A percentile compares a stretch with the other conserved stretches of the same genome.
phyloP scores from a whole-genome alignment of 2,113 vertebrate species.

The Colossoma macropomum region DNA sequence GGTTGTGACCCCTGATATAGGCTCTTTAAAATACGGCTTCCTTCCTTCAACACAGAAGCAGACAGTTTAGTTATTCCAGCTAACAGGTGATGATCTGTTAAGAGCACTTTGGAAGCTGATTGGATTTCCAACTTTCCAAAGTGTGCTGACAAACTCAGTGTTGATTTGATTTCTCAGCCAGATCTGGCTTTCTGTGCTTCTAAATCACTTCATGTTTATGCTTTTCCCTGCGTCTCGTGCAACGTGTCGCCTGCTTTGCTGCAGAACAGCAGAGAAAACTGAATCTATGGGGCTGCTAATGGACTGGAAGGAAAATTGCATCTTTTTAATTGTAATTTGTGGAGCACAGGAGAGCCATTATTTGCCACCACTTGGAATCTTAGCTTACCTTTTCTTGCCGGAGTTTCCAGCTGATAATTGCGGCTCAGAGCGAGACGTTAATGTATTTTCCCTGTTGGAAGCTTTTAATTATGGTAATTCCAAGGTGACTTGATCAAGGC shows the following conservation, averaged over 20 bases:
- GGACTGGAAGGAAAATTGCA: neutral
- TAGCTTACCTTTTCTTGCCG: neutral
- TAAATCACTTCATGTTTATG: no score
- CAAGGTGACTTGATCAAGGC: no score
- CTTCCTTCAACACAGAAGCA: no score
- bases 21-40: no score
- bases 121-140: no score
- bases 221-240: neutral
- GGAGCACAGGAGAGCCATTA: slow-evolving; percentile 9
- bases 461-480: slow-evolving; percentile 8
- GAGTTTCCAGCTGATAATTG: slow-evolving; percentile 41
- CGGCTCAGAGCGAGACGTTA: slow-evolving; percentile 6
- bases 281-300: neutral
- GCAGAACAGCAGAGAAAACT: neutral
- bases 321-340: neutral
- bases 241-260: neutral
- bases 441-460: slow-evolving; percentile 20
- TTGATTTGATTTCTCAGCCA: no score
- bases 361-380: neutral
- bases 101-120: no score
- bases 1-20: no score
- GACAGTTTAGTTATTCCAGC: no score
- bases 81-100: no score
- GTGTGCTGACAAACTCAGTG: no score
- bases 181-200: no score